Evolutionary conservation across 2,797 vertebrate species (phyloP), one percentile per base, ranked within the genome.

Genomic region (Hapalemur alaotrensis): DNA sequence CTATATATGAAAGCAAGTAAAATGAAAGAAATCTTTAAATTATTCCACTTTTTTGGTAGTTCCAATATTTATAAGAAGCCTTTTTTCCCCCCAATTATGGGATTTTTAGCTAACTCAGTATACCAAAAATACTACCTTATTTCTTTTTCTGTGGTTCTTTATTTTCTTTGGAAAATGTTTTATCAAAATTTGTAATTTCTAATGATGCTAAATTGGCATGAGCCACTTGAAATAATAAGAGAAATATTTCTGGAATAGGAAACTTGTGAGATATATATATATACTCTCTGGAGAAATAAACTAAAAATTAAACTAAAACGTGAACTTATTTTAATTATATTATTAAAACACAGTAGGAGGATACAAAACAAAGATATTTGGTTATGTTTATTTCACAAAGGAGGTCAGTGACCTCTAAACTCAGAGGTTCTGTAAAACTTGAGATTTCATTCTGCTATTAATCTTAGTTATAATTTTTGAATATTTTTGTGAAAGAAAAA

Each of bases 361-460:
- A 86, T 46, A 11, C 32, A 78, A 89, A 84, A 54, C 72, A 93
- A 5, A 92, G 69, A 41, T 90, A 67, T 32, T 79, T 86, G 48
- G 48, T 94, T 93, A 46, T 89, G 32, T 95, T 95, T 92, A 90
- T 86, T 93, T 95, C 41, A 84, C 38, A 84, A 75, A 92, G 59
- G 32, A 82, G 20, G 4, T 87, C 83, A 78, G 25, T 69, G 78
- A 93, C 38, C 5, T 15, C 9, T 78, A 75, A 81, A 83, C 43
- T 65, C 50, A 76, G 32, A 65, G 48, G 32, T 67, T 81, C n/a
- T 57, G 46, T 38, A 93, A 89, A 63, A 63, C 50, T 85, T 81
- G 25, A 79, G 35, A 82, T 95, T 92, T 91, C 6, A 78, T 0
- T 85, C 41, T 75, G 8, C 38, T 73, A 4, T 75, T 59, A 52